Conservation (phyloP, 1,140 invertebrate genomes). For the Aplysia californica region DNA sequence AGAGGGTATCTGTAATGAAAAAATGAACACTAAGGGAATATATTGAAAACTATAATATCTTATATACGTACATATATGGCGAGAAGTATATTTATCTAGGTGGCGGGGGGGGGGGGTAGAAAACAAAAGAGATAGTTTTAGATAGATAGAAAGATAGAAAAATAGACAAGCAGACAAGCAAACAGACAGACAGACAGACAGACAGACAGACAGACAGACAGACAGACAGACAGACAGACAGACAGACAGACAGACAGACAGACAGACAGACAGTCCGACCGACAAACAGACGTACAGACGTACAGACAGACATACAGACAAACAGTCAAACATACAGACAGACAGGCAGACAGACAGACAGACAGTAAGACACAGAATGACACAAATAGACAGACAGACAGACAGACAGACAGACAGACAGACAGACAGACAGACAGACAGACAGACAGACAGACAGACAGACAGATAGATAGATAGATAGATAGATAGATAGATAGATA, state of each 20-base stretch:
- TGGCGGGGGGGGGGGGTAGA: background rate
- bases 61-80: no score
- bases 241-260: background rate
- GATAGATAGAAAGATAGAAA: background rate
- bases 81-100: no score
- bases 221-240: background rate
- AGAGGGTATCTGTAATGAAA: no score
- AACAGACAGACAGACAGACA: background rate
- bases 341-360: background rate
- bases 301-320: background rate
- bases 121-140: background rate
- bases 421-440: slow-evolving; percentile 27
- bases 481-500: background rate
- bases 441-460: slow-evolving; percentile 26
- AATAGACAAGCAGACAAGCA: background rate
- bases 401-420: slow-evolving; percentile 11
- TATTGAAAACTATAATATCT: no score
- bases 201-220: background rate
- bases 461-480: slow-evolving; percentile 1
- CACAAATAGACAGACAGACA: slow-evolving; percentile 13
- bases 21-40: no score
- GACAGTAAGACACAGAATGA: background rate
- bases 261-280: background rate
- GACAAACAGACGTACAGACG: background rate
- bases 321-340: background rate